phyloP scores from a whole-genome alignment of 35 echinoderm and acorn worm genomes.

The Heliocidaris erythrogramma region DNA sequence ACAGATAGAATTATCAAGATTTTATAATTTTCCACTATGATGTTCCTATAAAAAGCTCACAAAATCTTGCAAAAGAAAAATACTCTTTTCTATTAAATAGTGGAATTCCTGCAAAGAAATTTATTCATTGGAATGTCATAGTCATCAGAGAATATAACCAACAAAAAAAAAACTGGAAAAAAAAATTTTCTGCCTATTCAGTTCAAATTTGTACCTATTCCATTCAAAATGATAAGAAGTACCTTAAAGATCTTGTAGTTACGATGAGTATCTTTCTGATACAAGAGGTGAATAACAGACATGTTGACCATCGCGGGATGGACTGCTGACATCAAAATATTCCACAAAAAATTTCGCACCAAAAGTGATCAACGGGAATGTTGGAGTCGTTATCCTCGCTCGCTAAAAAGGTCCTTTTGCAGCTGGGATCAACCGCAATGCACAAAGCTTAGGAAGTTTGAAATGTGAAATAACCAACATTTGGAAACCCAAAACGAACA shows the following conservation, averaged over 20 bases:
- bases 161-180: not conserved
- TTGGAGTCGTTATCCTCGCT: not conserved
- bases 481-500: not conserved
- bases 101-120: no score
- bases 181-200: not conserved
- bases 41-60: not conserved
- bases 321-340: not conserved
- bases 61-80: no score
- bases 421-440: not conserved
- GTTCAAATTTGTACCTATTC: not conserved
- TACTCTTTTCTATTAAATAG: no score
- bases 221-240: not conserved
- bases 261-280: conserved; percentile 22
- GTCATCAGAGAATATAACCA: not conserved
- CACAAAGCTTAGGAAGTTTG: not conserved
- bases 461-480: not conserved
- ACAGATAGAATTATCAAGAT: no score
- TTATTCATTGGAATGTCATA: not conserved
- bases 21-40: no score
- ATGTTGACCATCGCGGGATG: conserved; percentile 5
- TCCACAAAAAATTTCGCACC: not conserved
- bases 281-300: conserved; percentile 28
- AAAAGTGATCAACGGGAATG: not conserved
- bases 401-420: not conserved
- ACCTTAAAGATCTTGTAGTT: conserved; percentile 29